Conservation (phyloP, 2,888 invertebrate genomes). For the Cheilosia scutellata region DNA sequence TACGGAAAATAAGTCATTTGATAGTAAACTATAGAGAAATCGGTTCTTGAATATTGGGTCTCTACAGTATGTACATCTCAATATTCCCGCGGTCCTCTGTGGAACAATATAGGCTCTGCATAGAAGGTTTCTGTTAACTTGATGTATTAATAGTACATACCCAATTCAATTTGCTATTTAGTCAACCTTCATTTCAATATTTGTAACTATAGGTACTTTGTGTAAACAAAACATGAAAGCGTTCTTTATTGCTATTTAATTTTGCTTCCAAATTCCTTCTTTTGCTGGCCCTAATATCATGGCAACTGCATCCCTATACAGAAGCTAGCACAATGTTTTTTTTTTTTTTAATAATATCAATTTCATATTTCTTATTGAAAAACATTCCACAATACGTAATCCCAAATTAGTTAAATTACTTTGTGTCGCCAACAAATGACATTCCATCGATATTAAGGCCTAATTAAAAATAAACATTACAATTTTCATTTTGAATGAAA, state of each 20-base stretch:
- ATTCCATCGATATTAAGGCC: conserved; percentile 66
- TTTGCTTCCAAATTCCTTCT: conserved; percentile 6
- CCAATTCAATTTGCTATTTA: conserved; percentile 18
- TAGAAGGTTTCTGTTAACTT: background rate
- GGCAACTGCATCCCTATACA: conserved; percentile 54
- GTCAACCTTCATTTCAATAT: conserved; percentile 2
- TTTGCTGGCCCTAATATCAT: conserved; percentile 9
- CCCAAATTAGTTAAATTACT: conserved; percentile 66
- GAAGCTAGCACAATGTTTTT: conserved; percentile 12
- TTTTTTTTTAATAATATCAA: conserved; percentile 34
- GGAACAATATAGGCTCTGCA: background rate
- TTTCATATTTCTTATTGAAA: conserved; percentile 19
- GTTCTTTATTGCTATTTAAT: conserved; percentile 39
- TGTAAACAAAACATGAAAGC: conserved; percentile 24
- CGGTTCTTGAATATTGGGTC: no score
- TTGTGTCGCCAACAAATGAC: conserved; percentile 65
- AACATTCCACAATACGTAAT: conserved; percentile 58
- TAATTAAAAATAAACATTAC: conserved; percentile 71
- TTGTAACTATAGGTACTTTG: background rate
- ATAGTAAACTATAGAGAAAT: no score
- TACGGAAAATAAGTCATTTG: no score
- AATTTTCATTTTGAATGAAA: conserved; percentile 35
- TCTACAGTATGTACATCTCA: no score
- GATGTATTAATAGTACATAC: conserved; percentile 1
- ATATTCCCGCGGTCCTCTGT: no score